Evolutionary conservation across 1,140 invertebrate genomes (phyloP), one percentile per base, ranked within the genome.

Genomic region (Argopecten irradians): DNA sequence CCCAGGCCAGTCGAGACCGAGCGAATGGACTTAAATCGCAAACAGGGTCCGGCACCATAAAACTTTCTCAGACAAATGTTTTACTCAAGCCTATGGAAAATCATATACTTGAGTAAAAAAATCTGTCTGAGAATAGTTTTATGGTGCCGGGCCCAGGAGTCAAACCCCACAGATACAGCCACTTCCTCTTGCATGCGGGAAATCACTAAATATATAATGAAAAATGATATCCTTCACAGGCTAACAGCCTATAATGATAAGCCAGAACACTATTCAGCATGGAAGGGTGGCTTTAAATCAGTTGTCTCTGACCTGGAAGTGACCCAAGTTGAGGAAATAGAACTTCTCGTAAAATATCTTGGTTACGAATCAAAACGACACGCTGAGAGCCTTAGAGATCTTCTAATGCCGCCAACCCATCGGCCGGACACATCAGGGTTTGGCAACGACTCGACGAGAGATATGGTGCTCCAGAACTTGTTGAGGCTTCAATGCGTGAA

Each of bases 381-480:
- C 71, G 90, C 86, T 28, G 11, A 87, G 13, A 90, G 87, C 36
- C 43, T 89, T 19, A 82, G 87, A 84, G 87, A 84, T 34, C 89
- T 28, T 32, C 89, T 28, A 91, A 90, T 55, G 9, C 35, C 11
- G 11, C 32, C 11, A 55, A 91, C 86, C 36, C 85, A n/a, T 11
- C 32, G 9, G 32, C 34, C 34, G 89, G 84, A 34, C 33, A 90
- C 13, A 16, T 84, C n/a, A 22, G 55, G 34, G 14, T 90, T 19
- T 90, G 89, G 89, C n/a, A 86, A 14, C n/a, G 89, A n/a, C 34
- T 91, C 8, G 90, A 91, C 16, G 88, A 89, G n/a, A 82, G 90
- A 11, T 91, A 89, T 55, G 90, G 88, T 34, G 28, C n/a, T n/a
- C 88, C 88, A 32, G 91, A 89, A 87, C 19, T 89, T 14, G 71